phyloP scores from a whole-genome alignment of 2,113 vertebrate genomes.

The Coreoperca whiteheadi region DNA sequence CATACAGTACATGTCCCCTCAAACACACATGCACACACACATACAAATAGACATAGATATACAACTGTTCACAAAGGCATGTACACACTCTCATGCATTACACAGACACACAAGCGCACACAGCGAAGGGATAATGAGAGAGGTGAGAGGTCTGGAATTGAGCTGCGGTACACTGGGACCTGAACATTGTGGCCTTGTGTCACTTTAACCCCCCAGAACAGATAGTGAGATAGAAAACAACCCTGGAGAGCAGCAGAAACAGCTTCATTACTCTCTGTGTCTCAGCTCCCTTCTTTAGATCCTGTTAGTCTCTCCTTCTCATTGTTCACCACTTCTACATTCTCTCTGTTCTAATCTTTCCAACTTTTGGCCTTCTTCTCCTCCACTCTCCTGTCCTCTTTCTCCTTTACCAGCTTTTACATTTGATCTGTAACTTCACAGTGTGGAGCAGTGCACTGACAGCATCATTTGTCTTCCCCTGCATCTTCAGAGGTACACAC shows the following conservation, averaged over 20 bases:
- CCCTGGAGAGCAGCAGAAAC: slow-evolving; percentile 41
- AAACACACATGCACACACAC: background rate
- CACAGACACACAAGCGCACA: slow-evolving; percentile 28
- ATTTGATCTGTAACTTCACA: slow-evolving; percentile 62
- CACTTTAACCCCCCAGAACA: slow-evolving; percentile 64
- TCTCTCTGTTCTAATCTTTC: slow-evolving; percentile 48
- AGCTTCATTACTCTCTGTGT: slow-evolving; percentile 56
- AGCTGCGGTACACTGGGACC: slow-evolving; percentile 58
- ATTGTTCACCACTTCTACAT: slow-evolving; percentile 41
- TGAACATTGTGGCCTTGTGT: slow-evolving; percentile 67
- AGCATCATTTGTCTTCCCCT: slow-evolving; percentile 68
- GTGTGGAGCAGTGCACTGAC: slow-evolving; percentile 52
- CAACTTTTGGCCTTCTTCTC: slow-evolving; percentile 17
- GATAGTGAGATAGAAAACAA: slow-evolving; percentile 50
- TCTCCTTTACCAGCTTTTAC: slow-evolving; percentile 41
- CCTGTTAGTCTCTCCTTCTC: slow-evolving; percentile 37
- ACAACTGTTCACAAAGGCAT: background rate
- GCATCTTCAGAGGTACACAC: slow-evolving; percentile 28
- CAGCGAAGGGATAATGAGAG: slow-evolving; percentile 47
- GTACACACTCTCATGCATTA: background rate
- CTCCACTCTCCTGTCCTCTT: slow-evolving; percentile 15
- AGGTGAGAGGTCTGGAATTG: slow-evolving; percentile 72
- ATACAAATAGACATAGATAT: background rate
- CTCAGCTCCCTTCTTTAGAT: slow-evolving; percentile 21
- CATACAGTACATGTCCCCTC: background rate